Evolutionary conservation across 2,797 vertebrate species (phyloP).

Genomic region (Sternarchorhynchus goeldii): DNA sequence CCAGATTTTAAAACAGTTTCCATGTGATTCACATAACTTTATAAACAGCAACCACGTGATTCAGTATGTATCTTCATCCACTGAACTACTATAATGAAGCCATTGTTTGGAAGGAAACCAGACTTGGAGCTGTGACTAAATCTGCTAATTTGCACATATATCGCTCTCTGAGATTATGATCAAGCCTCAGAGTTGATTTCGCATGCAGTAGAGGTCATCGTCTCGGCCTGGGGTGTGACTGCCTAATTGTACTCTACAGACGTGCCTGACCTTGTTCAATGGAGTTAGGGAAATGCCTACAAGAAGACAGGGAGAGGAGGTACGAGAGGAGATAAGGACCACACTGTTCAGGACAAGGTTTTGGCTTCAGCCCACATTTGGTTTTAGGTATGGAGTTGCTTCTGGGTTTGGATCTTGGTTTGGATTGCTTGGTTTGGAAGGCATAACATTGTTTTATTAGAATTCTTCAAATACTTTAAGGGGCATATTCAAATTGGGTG

Average conservation of each 20-base stretch:
- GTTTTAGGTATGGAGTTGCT: neutral
- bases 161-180: constrained; percentile 1
- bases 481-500: too few relatives aligned
- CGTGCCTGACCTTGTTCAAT: neutral
- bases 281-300: neutral
- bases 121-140: constrained; percentile 9
- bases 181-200: neutral
- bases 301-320: neutral
- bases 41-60: constrained; percentile 21
- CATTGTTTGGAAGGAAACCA: neutral
- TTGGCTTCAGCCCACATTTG: neutral
- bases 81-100: neutral
- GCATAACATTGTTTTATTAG: too few relatives aligned
- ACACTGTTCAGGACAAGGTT: neutral
- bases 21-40: neutral
- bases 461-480: too few relatives aligned
- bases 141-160: constrained; percentile 33
- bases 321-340: too few relatives aligned
- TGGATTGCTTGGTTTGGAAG: neutral
- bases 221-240: neutral
- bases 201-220: neutral
- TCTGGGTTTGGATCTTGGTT: neutral
- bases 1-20: constrained; percentile 6
- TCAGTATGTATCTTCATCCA: constrained; percentile 9
- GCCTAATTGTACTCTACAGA: neutral